Evolutionary conservation across 1,140 invertebrate genomes (phyloP), one percentile per base, ranked within the genome.

Genomic region (Phortica variegata): DNA sequence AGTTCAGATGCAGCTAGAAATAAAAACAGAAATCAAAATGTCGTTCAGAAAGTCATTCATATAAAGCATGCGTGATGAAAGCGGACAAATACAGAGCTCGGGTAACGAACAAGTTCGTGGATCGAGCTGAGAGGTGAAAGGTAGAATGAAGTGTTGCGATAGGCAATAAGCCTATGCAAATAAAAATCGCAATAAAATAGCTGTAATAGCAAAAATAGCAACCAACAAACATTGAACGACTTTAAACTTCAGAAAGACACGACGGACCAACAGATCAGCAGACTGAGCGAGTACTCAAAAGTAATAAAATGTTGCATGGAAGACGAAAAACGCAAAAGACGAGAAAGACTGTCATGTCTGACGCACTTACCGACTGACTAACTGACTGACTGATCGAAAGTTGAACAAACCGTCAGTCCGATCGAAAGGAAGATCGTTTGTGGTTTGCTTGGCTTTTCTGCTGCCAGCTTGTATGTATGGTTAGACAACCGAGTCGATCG

Each of bases 101-200:
- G n/a, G n/a, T n/a, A n/a, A n/a, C n/a, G n/a, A n/a, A n/a, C n/a
- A n/a, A n/a, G n/a, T n/a, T n/a, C n/a, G n/a, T n/a, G n/a, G n/a
- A n/a, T n/a, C n/a, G n/a, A n/a, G n/a, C n/a, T n/a, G 19, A 33
- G 13, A 12, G 32, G n/a, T 12, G 32, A 33, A 33, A 33, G 19
- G 23, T 19, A 12, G 43, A 54, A 68, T 68, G 62, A 54, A 63
- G 56, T 47, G n/a, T n/a, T n/a, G n/a, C n/a, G n/a, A n/a, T n/a
- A n/a, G n/a, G n/a, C n/a, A n/a, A n/a, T n/a, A n/a, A n/a, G n/a
- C n/a, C n/a, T n/a, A n/a, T n/a, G 60, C 63, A 58, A 66, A 66
- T 66, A 66, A 66, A 66, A 66, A 58, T 56, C 63, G 62, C 63
- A 68, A 66, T 66, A 68, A 66, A 66, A 66, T 66, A 63, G 48